Evolutionary conservation across 2,888 invertebrate species (phyloP).

Genomic region (Acleris holmiana): DNA sequence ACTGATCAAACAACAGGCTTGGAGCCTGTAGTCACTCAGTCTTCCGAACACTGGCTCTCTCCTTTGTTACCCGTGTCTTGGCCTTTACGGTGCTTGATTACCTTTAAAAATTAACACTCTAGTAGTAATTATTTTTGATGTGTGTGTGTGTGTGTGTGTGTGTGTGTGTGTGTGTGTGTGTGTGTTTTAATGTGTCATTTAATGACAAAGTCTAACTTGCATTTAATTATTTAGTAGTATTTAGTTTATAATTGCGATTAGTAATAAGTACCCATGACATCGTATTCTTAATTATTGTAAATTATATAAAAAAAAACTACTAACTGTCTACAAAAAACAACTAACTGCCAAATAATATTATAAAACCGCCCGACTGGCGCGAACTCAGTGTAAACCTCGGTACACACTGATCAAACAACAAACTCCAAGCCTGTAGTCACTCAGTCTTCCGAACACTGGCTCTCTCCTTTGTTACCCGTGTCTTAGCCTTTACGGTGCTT

Average conservation of each 20-base stretch:
- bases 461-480: slow-evolving; percentile 1
- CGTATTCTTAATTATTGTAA: no score
- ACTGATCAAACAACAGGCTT: slow-evolving; percentile 24
- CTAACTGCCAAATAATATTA: no score
- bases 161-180: no score
- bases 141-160: no score
- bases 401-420: slow-evolving; percentile 29
- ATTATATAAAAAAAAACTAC: no score
- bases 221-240: no score
- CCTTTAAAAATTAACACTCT: not conserved
- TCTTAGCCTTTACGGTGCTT: not conserved
- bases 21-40: slow-evolving; percentile 20
- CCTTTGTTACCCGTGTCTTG: slow-evolving; percentile 2
- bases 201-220: no score
- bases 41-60: slow-evolving; percentile 3
- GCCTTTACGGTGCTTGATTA: not conserved
- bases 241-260: no score
- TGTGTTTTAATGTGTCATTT: no score
- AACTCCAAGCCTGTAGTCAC: slow-evolving; percentile 16
- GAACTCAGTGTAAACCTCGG: slow-evolving; percentile 25
- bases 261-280: no score
- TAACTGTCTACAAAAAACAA: no score
- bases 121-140: no score
- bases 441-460: slow-evolving; percentile 12
- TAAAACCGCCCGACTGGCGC: slow-evolving; percentile 5